Evolutionary conservation across 1,140 invertebrate species (phyloP), one percentile per base, ranked within the genome.

Genomic region (Papilio helenus): DNA sequence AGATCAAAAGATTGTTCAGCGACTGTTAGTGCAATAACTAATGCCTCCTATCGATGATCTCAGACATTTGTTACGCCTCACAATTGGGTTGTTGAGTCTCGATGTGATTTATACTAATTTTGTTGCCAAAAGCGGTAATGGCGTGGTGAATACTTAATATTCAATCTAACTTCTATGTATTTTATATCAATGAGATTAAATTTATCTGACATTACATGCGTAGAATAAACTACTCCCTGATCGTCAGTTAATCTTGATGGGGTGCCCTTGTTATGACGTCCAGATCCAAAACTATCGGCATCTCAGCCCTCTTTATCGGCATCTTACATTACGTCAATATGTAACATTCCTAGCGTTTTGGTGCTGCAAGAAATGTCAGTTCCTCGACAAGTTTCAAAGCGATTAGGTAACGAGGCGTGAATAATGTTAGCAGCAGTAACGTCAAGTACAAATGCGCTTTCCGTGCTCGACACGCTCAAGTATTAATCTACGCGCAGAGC

Each of bases 371-470:
- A 51, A 73, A 49, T 49, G 23, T 46, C 72, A 23, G 20, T 46
- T 29, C 16, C 20, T 14, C 20, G 72, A 46, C 29, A 42, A 65
- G 76, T 61, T 77, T 44, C n/a, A 34, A 55, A 61, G 76, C 51
- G 58, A 77, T 77, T 61, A 58, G 55, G 29, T 65, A 77, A 65
- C 26, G 76, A 61, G 55, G 34, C 34, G 26, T 61, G 58, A 77
- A 42, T 61, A 77, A 77, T 61, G 76, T 77, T 65, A 61, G 51
- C 39, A 65, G 20, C 76, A 65, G 51, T 77, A 77, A 77, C 29
- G 76, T 77, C 76, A 61, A 39, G 51, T 77, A 77, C 76, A 77
- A 77, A 77, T 77, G 76, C 76, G 51, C 20, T 77, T 77, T 77
- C 55, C 76, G 76, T 77, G 76, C 76, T 65, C 76, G 76, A 77